These are phyloP conservation scores for Phymanthus crucifer DNA, from an alignment of 92 coral and sea anemone genomes.

Conservation along the genomic window DNA sequence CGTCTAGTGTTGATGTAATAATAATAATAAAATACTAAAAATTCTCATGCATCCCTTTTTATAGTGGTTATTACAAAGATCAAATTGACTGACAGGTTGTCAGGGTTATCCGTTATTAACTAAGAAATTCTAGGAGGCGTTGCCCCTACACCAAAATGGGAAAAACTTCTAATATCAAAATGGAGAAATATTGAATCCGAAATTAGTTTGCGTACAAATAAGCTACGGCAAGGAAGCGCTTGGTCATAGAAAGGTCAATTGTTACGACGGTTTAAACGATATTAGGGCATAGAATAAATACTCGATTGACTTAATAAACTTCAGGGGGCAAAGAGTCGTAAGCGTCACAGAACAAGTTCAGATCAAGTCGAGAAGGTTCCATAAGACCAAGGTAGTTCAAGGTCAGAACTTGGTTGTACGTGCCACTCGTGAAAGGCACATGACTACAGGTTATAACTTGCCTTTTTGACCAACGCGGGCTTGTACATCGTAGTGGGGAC, in stretches of 20 bases:
- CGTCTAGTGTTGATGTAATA: too few relatives aligned
- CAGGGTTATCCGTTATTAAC: not conserved
- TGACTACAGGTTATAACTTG: not conserved
- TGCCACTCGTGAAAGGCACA: conserved; percentile 19
- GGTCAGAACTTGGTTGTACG: conserved; percentile 7
- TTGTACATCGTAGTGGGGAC: not conserved
- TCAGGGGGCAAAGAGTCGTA: conserved; percentile 8
- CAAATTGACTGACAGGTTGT: not conserved
- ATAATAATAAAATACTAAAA: too few relatives aligned
- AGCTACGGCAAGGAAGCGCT: conserved; percentile 4
- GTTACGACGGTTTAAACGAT: not conserved
- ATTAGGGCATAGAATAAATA: conserved; percentile 8
- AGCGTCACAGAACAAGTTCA: not conserved
- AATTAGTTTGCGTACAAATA: not conserved
- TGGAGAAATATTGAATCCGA: not conserved
- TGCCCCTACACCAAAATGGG: not conserved
- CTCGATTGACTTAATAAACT: conserved; percentile 5
- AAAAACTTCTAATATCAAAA: not conserved
- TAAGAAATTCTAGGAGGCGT: not conserved
- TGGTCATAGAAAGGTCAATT: conserved; percentile 5
- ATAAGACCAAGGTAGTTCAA: not conserved
- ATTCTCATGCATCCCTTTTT: not conserved
- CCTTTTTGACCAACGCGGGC: not conserved
- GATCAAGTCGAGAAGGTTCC: not conserved
- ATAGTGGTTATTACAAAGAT: not conserved